These are phyloP conservation scores for Uropsilus gracilis DNA, from an alignment of 2,113 vertebrate genomes.

Conservation along the genomic window DNA sequence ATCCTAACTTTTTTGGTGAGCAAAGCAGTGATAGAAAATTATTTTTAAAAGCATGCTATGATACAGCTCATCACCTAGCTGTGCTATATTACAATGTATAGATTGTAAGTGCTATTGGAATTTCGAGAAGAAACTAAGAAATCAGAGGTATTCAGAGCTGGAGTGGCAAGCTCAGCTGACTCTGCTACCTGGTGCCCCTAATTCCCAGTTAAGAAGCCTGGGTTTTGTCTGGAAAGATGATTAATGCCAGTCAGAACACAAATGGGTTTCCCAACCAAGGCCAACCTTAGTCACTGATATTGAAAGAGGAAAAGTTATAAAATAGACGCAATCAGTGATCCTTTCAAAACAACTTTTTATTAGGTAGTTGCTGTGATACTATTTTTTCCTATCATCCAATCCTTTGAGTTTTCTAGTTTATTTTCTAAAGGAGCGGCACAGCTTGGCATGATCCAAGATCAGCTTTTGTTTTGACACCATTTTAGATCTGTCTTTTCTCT, in stretches of 20 bases:
- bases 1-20: slow-evolving; percentile 37
- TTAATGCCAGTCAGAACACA: not conserved
- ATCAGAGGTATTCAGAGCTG: not conserved
- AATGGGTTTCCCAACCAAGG: not conserved
- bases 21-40: not conserved
- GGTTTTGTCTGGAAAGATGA: slow-evolving; percentile 10
- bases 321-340: not conserved
- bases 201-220: not conserved
- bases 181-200: not conserved
- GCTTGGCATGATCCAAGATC: slow-evolving; percentile 66
- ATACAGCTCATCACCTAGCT: slow-evolving; percentile 18
- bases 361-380: slow-evolving; percentile 13
- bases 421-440: slow-evolving; percentile 60
- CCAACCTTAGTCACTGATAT: slow-evolving; percentile 44
- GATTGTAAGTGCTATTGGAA: not conserved
- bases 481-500: slow-evolving; percentile 79
- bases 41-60: slow-evolving; percentile 12
- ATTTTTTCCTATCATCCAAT: not conserved
- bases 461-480: slow-evolving; percentile 83
- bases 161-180: not conserved
- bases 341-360: slow-evolving; percentile 59
- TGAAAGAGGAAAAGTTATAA: slow-evolving; percentile 49
- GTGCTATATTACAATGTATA: not conserved
- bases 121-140: slow-evolving; percentile 36
- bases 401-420: slow-evolving; percentile 47